These are phyloP conservation scores for Corapipo altera DNA, from an alignment of 2,113 vertebrate species.

Conservation along the genomic window DNA sequence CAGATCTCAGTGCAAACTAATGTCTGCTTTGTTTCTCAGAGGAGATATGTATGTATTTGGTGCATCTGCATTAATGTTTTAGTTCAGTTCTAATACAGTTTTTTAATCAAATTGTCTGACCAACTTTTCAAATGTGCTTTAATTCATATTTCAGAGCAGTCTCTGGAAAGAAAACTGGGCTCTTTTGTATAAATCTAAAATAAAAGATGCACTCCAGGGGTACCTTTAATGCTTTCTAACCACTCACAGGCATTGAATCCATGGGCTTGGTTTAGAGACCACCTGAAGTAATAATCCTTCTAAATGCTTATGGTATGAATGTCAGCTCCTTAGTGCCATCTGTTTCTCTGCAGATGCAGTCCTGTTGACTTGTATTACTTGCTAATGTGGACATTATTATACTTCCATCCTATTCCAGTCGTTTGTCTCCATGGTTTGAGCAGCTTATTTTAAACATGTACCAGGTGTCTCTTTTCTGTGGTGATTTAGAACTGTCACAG, in stretches of 20 bases:
- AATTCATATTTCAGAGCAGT: neutral
- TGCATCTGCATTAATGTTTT: neutral
- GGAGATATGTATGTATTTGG: neutral
- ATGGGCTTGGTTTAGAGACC: neutral
- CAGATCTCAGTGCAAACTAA: neutral
- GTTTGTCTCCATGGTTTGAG: neutral
- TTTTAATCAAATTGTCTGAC: neutral
- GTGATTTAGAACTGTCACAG: neutral
- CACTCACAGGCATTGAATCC: neutral
- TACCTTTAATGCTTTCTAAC: neutral
- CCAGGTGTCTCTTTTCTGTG: neutral
- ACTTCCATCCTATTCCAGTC: neutral
- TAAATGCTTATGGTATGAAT: neutral
- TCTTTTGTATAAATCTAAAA: neutral
- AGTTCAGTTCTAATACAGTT: neutral
- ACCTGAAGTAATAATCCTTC: slow-evolving; percentile 16
- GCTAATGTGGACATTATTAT: neutral
- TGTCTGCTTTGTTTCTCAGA: neutral
- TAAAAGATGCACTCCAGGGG: neutral
- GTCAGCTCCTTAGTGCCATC: neutral
- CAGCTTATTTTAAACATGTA: neutral
- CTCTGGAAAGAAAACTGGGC: neutral
- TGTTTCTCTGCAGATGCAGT: neutral
- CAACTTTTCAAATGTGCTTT: neutral
- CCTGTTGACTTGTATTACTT: neutral